phyloP scores from a whole-genome alignment of 2,113 vertebrate genomes.

The Sander lucioperca region DNA sequence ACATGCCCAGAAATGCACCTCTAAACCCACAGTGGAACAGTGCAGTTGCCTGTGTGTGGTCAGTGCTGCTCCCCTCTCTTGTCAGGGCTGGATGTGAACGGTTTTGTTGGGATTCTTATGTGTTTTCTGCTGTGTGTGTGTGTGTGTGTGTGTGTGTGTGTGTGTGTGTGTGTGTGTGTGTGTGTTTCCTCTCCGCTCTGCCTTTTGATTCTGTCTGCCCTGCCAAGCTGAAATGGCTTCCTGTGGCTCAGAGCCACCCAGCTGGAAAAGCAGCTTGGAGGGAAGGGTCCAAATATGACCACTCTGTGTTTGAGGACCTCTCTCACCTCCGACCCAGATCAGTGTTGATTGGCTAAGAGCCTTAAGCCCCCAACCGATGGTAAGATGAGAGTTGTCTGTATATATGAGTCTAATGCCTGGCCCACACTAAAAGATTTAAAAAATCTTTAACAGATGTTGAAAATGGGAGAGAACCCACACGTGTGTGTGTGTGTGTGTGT shows the following conservation, averaged over 20 bases:
- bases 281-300: conserved; percentile 47
- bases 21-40: conserved; percentile 6
- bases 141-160: conserved; percentile 27
- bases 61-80: conserved; percentile 18
- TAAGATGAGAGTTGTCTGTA: conserved; percentile 3
- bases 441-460: no score
- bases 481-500: no score
- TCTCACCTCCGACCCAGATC: conserved; percentile 49
- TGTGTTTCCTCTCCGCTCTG: conserved; percentile 49
- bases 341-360: conserved; percentile 30
- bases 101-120: conserved; percentile 40
- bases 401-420: no score
- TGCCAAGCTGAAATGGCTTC: conserved; percentile 68
- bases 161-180: conserved; percentile 35
- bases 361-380: neutral
- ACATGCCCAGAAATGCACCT: conserved; percentile 6
- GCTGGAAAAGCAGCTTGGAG: conserved; percentile 66
- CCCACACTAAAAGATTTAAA: no score
- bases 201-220: conserved; percentile 54
- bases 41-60: conserved; percentile 43
- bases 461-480: no score
- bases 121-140: conserved; percentile 42
- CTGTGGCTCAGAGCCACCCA: conserved; percentile 68
- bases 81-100: conserved; percentile 25
- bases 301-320: conserved; percentile 40